Conservation (phyloP, 2,888 invertebrate species). For the Dorcus hopei region DNA sequence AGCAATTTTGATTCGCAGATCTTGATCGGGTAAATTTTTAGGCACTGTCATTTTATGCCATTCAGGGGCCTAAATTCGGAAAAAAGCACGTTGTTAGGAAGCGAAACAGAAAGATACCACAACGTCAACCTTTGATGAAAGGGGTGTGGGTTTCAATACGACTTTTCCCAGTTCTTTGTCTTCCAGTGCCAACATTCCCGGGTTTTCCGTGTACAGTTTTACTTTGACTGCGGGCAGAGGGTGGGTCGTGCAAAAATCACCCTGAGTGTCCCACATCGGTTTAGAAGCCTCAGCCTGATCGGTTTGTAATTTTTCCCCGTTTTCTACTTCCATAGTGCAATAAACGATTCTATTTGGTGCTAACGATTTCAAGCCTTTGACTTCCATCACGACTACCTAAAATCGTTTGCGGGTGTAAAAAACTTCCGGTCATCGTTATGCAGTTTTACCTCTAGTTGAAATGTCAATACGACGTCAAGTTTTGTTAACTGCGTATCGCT, state of each 20-base stretch:
- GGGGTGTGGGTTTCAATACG: slow-evolving; percentile 78
- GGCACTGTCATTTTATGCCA: slow-evolving; percentile 98
- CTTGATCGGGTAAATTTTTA: slow-evolving; percentile 93
- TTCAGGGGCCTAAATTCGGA: slow-evolving; percentile 72
- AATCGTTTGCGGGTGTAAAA: slow-evolving; percentile 33
- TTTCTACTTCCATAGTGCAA: slow-evolving; percentile 99
- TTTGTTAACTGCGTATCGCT: slow-evolving; percentile 94
- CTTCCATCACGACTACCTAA: slow-evolving; percentile 98
- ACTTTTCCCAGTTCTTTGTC: slow-evolving; percentile 98
- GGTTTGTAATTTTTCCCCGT: slow-evolving; percentile 97
- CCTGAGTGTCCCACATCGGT: slow-evolving; percentile 99
- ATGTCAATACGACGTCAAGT: slow-evolving; percentile 96
- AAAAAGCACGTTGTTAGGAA: slow-evolving; percentile 3
- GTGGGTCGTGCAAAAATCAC: slow-evolving; percentile 97
- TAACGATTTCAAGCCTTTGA: slow-evolving; percentile 94
- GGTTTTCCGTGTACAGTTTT: slow-evolving; percentile 96
- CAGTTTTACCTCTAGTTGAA: slow-evolving; percentile 83
- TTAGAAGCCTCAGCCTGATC: slow-evolving; percentile 99
- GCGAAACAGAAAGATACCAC: not conserved
- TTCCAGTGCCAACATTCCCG: slow-evolving; percentile 95
- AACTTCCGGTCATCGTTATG: slow-evolving; percentile 2
- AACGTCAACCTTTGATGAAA: slow-evolving; percentile 72
- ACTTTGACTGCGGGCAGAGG: slow-evolving; percentile 97
- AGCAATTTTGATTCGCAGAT: slow-evolving; percentile 94
- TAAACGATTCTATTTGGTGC: slow-evolving; percentile 97